Percentiles rank a stretch among this genome's conserved stretches.
These are phyloP conservation scores for Perizoma affinitatum DNA, from an alignment of 2,888 invertebrate species.

Conservation along the genomic window DNA sequence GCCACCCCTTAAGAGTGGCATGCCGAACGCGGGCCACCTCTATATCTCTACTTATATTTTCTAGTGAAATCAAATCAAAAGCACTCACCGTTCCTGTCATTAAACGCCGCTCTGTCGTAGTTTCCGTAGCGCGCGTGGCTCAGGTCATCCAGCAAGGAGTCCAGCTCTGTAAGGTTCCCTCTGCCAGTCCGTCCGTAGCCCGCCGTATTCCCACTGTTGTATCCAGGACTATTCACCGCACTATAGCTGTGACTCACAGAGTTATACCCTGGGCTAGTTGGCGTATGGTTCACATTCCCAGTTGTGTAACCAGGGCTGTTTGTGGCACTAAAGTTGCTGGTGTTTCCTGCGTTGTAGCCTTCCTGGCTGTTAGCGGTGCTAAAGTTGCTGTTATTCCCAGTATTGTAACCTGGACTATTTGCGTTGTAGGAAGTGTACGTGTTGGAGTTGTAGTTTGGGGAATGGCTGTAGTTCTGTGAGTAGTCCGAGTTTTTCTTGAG, in stretches of 20 bases:
- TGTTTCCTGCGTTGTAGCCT: slow-evolving; percentile 14
- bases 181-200: slow-evolving; percentile 70
- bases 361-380: slow-evolving; percentile 31
- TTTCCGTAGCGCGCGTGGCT: slow-evolving; percentile 88
- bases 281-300: slow-evolving; percentile 26
- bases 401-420: slow-evolving; percentile 22
- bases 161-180: slow-evolving; percentile 94
- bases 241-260: slow-evolving; percentile 3
- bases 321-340: slow-evolving; percentile 8
- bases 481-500: slow-evolving; percentile 71
- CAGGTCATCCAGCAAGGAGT: slow-evolving; percentile 95
- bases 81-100: slow-evolving; percentile 67
- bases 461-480: slow-evolving; percentile 53
- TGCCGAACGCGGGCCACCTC: too few species aligned
- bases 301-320: slow-evolving; percentile 7
- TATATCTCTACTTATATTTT: too few species aligned
- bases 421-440: slow-evolving; percentile 27
- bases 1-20: too few species aligned
- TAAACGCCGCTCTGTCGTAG: slow-evolving; percentile 65
- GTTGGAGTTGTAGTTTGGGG: slow-evolving; percentile 50
- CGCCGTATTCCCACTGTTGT: slow-evolving; percentile 35
- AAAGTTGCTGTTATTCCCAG: slow-evolving; percentile 14
- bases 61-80: neutral
- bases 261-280: slow-evolving; percentile 16
- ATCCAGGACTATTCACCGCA: slow-evolving; percentile 14